Evolutionary conservation across 2,113 vertebrate species (phyloP).

Genomic region (Spea multiplicata): DNA sequence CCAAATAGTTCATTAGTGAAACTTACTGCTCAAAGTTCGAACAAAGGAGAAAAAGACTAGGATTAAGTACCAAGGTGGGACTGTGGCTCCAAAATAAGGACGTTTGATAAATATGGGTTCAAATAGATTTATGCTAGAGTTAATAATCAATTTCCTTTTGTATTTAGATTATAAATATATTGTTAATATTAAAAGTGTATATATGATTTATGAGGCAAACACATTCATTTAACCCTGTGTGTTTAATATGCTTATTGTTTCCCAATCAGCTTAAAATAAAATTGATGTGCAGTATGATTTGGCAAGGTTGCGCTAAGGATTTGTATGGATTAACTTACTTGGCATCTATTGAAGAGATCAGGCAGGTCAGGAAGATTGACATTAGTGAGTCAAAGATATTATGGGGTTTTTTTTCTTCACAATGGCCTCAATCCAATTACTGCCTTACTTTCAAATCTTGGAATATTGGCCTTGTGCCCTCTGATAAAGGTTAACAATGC

Average conservation of each 20-base stretch:
- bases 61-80: too few species aligned
- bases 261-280: neutral
- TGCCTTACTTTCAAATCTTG: slow-evolving; percentile 71
- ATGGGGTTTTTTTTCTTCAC: slow-evolving; percentile 57
- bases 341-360: slow-evolving; percentile 64
- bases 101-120: too few species aligned
- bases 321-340: slow-evolving; percentile 77
- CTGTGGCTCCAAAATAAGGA: too few species aligned
- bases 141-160: too few species aligned
- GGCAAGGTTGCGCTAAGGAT: slow-evolving; percentile 60
- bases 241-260: neutral
- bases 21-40: too few species aligned
- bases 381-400: slow-evolving; percentile 71
- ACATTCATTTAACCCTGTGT: too few species aligned
- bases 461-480: slow-evolving; percentile 46
- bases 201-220: too few species aligned
- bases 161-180: too few species aligned
- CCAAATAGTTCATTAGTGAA: too few species aligned
- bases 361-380: slow-evolving; percentile 70
- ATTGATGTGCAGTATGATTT: slow-evolving; percentile 55
- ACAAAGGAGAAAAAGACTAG: too few species aligned
- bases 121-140: too few species aligned
- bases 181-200: too few species aligned
- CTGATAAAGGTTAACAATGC: slow-evolving; percentile 10
- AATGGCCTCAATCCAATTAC: slow-evolving; percentile 77